phyloP scores from a whole-genome alignment of 2,113 vertebrate genomes.

The Leptosomus discolor region DNA sequence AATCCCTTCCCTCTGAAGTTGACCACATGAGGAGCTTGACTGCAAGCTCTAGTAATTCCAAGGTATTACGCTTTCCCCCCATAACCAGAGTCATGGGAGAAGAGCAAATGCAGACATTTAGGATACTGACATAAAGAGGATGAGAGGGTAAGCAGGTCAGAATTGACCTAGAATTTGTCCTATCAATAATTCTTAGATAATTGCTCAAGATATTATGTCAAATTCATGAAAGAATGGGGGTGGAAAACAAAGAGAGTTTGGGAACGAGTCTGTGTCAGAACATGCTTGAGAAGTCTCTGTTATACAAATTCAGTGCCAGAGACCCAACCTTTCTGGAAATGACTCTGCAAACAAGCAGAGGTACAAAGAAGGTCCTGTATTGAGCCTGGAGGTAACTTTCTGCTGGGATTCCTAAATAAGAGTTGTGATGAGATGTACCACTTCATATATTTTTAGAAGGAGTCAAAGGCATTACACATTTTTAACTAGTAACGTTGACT shows the following conservation, averaged over 20 bases:
- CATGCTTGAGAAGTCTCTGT: neutral
- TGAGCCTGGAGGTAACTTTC: neutral
- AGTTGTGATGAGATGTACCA: neutral
- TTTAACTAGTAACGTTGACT: neutral
- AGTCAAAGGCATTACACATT: neutral
- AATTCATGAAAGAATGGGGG: neutral
- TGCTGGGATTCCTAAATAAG: constrained; percentile 4
- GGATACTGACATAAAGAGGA: neutral
- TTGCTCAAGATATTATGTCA: neutral
- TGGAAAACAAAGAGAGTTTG: neutral
- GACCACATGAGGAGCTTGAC: neutral
- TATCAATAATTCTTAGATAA: neutral
- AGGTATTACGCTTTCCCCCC: neutral
- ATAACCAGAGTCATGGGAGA: neutral
- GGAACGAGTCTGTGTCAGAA: neutral
- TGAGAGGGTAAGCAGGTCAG: neutral
- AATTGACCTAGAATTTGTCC: neutral
- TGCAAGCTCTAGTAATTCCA: neutral
- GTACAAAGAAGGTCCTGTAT: constrained; percentile 26
- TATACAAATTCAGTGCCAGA: neutral
- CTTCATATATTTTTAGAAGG: neutral
- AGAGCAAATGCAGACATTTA: neutral
- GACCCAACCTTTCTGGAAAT: constrained; percentile 1
- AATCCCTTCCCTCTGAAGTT: neutral
- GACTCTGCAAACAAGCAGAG: neutral